Evolutionary conservation across 2,888 invertebrate genomes (phyloP).

Genomic region (Conistra vaccinii): DNA sequence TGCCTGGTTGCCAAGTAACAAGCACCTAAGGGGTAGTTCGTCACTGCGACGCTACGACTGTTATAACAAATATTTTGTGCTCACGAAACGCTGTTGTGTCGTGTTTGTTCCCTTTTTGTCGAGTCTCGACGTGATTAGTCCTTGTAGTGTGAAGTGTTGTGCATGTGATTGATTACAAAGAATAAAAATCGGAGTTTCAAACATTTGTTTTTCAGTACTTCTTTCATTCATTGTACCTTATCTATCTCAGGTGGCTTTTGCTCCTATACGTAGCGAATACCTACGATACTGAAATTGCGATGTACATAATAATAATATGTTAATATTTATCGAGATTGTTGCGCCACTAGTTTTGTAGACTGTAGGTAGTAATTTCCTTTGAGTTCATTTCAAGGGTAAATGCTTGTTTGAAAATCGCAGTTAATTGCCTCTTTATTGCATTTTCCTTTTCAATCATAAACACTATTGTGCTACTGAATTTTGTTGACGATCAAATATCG

Average conservation of each 20-base stretch:
- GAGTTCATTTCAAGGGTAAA: conserved; percentile 21
- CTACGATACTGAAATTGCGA: not conserved
- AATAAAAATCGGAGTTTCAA: not conserved
- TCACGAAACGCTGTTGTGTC: not conserved
- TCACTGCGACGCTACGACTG: conserved; percentile 17
- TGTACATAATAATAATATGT: too few species aligned
- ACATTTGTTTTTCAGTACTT: not conserved
- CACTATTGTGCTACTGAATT: conserved; percentile 1
- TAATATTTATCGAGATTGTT: not conserved
- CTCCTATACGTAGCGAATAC: not conserved
- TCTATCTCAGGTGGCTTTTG: not conserved
- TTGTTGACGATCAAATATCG: conserved; percentile 15
- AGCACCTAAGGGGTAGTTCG: conserved; percentile 47
- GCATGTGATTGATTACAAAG: not conserved
- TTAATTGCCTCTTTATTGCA: conserved; percentile 14
- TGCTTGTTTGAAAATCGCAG: conserved; percentile 15
- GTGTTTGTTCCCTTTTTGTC: not conserved
- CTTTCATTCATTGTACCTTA: not conserved
- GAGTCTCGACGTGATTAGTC: not conserved
- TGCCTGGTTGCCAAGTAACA: conserved; percentile 40
- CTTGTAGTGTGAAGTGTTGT: not conserved
- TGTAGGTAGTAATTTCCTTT: conserved; percentile 15
- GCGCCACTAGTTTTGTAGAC: not conserved
- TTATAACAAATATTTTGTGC: conserved; percentile 9
- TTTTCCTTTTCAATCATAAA: conserved; percentile 38